These are phyloP conservation scores for Zygothrica quintamaculata DNA, from an alignment of 2,888 invertebrate species.

Conservation along the genomic window DNA sequence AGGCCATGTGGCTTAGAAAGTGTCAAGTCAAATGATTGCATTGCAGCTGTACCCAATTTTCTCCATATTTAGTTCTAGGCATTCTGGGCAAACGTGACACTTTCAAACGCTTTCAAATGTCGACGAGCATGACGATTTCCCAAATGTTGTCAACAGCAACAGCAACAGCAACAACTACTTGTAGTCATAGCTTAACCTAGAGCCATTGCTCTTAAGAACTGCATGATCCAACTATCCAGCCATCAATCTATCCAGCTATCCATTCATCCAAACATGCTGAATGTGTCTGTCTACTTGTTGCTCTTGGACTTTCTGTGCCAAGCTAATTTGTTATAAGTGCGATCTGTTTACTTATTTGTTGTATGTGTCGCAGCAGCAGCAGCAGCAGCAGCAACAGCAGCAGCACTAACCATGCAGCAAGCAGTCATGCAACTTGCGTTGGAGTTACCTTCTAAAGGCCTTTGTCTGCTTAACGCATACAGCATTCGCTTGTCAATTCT, in stretches of 20 bases:
- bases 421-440: constrained; percentile 57
- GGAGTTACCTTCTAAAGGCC: constrained; percentile 57
- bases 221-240: constrained; percentile 22
- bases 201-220: neutral
- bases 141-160: constrained; percentile 19
- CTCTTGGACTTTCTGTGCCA: constrained; percentile 57
- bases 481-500: constrained; percentile 53
- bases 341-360: constrained; percentile 58
- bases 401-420: too few species aligned
- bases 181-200: constrained; percentile 20
- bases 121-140: constrained; percentile 55
- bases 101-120: constrained; percentile 75
- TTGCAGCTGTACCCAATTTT: constrained; percentile 73
- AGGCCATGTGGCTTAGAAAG: constrained; percentile 65
- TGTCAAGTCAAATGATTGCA: constrained; percentile 76
- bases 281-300: constrained; percentile 37
- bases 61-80: constrained; percentile 78
- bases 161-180: constrained; percentile 6
- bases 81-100: constrained; percentile 76
- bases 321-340: constrained; percentile 69
- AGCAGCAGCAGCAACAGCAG: constrained; percentile 34
- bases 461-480: constrained; percentile 28
- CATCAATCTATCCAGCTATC: neutral
- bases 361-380: constrained; percentile 58
- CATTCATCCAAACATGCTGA: neutral